Evolutionary conservation across 1,140 invertebrate species (phyloP).

Genomic region (Hyles vespertilio): DNA sequence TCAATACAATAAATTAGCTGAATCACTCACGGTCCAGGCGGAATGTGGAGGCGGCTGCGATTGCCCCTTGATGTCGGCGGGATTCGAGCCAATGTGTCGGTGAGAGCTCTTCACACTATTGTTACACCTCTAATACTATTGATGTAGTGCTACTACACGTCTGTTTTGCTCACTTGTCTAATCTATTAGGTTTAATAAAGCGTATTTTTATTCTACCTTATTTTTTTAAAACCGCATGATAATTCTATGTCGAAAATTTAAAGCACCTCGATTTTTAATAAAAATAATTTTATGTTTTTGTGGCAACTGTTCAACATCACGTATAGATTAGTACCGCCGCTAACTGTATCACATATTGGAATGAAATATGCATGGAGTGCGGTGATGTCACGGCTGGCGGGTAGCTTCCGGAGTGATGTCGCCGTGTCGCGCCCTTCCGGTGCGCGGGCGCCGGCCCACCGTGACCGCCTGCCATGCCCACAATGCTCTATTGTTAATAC

Average conservation of each 20-base stretch:
- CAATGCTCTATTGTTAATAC: slow-evolving; percentile 44
- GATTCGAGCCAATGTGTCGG: background rate
- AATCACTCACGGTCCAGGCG: slow-evolving; percentile 20
- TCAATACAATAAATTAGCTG: background rate
- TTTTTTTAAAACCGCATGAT: background rate
- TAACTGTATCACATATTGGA: no score
- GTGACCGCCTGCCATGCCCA: slow-evolving; percentile 43
- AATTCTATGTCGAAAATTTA: background rate
- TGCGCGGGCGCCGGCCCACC: slow-evolving; percentile 48
- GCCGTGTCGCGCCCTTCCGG: slow-evolving; percentile 64
- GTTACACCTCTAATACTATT: slow-evolving; percentile 25
- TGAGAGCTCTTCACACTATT: slow-evolving; percentile 15
- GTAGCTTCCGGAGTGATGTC: slow-evolving; percentile 51
- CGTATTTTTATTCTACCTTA: background rate
- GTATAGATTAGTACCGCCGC: no score
- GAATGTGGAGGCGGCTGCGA: slow-evolving; percentile 9
- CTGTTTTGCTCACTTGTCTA: background rate
- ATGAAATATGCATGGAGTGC: slow-evolving; percentile 40
- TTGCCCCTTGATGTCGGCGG: slow-evolving; percentile 28
- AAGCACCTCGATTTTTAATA: background rate
- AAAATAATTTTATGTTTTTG: background rate
- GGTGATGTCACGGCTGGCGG: slow-evolving; percentile 52
- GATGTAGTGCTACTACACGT: slow-evolving; percentile 17
- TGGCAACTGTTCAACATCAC: background rate
- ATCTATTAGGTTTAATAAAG: background rate